A percentile compares a stretch with the other conserved stretches of the same genome.
Evolutionary conservation across 2,113 vertebrate genomes (phyloP).

Genomic region (Vimba vimba): DNA sequence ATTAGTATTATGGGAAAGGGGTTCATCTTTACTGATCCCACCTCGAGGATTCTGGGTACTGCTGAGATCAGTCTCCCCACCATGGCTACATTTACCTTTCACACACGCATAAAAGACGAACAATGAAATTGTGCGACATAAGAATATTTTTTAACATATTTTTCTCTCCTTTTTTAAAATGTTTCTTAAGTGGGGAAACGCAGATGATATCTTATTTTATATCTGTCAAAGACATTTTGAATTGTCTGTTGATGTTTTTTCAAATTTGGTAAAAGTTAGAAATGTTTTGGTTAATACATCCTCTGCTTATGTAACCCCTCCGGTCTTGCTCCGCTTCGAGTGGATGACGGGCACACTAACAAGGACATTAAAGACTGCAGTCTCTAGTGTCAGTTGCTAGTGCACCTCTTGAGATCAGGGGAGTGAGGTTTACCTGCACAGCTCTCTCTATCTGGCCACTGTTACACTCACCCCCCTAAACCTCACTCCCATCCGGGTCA

Average conservation of each 20-base stretch:
- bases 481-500: no score
- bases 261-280: no score
- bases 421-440: no score
- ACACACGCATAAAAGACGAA: neutral
- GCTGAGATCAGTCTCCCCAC: constrained; percentile 68
- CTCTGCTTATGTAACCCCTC: neutral
- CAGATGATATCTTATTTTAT: neutral
- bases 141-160: neutral
- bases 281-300: no score
- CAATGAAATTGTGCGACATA: neutral
- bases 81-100: constrained; percentile 78
- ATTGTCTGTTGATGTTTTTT: neutral
- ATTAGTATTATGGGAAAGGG: constrained; percentile 56
- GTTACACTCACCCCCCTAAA: no score
- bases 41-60: constrained; percentile 62
- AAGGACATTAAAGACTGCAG: no score
- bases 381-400: no score
- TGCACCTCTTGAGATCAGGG: no score
- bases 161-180: neutral
- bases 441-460: no score
- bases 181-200: neutral
- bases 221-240: neutral
- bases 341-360: no score
- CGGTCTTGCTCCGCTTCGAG: no score
- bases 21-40: constrained; percentile 75